These are phyloP conservation scores for Drosophila quasianomalipes DNA, from an alignment of 2,888 invertebrate genomes.

Conservation along the genomic window DNA sequence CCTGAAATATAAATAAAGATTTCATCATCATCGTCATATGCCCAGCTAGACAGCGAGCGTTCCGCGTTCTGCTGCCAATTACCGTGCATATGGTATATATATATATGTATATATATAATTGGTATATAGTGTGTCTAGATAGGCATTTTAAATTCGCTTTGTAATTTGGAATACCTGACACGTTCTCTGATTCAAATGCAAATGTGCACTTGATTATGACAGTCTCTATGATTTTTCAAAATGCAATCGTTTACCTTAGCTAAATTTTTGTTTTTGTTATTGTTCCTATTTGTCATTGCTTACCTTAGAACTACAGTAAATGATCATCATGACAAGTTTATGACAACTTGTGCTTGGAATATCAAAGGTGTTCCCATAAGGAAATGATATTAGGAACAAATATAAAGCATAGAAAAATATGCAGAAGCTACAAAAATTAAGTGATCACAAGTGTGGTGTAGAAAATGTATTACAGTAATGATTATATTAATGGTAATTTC, in stretches of 20 bases:
- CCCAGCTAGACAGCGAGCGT: conserved; percentile 39
- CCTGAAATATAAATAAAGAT: conserved; percentile 67
- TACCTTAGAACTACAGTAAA: conserved; percentile 5
- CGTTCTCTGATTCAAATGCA: conserved; percentile 46
- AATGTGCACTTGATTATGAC: conserved; percentile 54
- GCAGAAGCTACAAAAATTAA: neutral
- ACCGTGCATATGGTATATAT: conserved; percentile 19
- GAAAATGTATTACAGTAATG: neutral
- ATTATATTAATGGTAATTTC: neutral
- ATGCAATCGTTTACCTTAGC: conserved; percentile 6
- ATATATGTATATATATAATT: conserved; percentile 17
- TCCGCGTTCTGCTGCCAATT: conserved; percentile 64
- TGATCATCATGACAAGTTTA: conserved; percentile 12
- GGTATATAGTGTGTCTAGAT: conserved; percentile 20
- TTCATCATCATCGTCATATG: conserved; percentile 49
- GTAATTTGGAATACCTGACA: conserved; percentile 45
- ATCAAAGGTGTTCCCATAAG: conserved; percentile 25
- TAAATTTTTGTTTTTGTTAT: neutral
- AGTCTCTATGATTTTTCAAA: conserved; percentile 24
- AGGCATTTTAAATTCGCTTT: conserved; percentile 42
- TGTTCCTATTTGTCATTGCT: conserved; percentile 13
- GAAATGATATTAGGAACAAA: conserved; percentile 10
- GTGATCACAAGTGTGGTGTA: neutral
- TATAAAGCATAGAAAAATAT: neutral
- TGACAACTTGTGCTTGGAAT: conserved; percentile 31